phyloP scores from a whole-genome alignment of 2,113 vertebrate species.

The Spermophilus dauricus region DNA sequence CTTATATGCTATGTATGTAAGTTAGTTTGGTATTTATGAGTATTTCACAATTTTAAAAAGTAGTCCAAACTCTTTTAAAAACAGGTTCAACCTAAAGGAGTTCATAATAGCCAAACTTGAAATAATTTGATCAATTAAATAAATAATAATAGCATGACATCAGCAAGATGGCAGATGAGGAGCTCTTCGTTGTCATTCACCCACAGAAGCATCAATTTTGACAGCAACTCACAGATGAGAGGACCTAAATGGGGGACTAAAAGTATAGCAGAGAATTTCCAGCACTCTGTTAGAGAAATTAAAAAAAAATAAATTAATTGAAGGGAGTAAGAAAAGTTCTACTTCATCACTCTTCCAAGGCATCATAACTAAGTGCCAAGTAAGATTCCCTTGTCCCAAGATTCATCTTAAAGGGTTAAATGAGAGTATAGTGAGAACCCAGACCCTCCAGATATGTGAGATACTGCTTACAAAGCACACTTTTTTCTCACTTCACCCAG shows the following conservation, averaged over 20 bases:
- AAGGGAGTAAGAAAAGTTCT: background rate
- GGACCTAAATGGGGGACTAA: background rate
- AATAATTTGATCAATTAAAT: constrained; percentile 1
- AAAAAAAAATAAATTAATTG: background rate
- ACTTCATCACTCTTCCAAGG: background rate
- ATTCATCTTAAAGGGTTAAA: background rate
- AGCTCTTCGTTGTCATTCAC: background rate
- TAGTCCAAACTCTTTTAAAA: background rate
- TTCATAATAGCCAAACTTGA: background rate
- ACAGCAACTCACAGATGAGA: background rate
- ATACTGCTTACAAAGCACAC: background rate
- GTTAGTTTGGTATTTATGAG: background rate
- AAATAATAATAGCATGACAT: background rate
- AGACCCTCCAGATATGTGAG: background rate
- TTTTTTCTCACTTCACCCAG: background rate
- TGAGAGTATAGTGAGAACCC: background rate
- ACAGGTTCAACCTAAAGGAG: background rate
- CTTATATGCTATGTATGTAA: background rate
- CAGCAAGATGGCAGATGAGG: background rate
- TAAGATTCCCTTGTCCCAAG: background rate
- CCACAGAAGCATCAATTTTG: background rate
- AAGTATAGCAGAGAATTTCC: background rate
- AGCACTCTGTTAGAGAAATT: background rate
- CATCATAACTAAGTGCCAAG: background rate
- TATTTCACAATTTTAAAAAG: constrained; percentile 37